phyloP scores from a whole-genome alignment of 2,113 vertebrate species.

The Dipodomys spectabilis region DNA sequence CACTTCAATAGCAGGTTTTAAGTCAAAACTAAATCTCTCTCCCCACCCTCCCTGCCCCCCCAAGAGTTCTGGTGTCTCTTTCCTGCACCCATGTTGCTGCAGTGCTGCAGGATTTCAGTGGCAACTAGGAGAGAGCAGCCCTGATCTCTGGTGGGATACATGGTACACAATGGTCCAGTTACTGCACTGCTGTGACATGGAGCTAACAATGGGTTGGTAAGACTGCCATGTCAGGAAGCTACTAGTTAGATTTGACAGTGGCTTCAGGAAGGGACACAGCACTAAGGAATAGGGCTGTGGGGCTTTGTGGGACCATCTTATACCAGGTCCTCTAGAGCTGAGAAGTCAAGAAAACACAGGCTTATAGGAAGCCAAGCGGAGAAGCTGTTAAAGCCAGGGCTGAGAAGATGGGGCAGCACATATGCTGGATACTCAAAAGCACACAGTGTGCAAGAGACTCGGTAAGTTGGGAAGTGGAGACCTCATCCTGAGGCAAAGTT shows the following conservation, averaged over 20 bases:
- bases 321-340: not conserved
- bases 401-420: not conserved
- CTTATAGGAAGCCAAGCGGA: not conserved
- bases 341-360: not conserved
- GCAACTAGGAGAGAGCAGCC: fast-evolving
- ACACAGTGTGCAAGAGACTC: not conserved
- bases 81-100: fast-evolving
- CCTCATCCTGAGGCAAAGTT: not conserved
- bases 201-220: not conserved
- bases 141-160: fast-evolving
- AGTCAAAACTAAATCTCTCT: not conserved
- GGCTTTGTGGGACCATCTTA: not conserved
- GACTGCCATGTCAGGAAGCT: not conserved
- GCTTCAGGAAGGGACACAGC: not conserved
- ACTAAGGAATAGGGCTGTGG: not conserved
- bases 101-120: fast-evolving
- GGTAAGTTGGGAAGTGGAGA: not conserved
- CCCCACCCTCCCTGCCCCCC: too few species aligned
- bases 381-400: not conserved
- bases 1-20: not conserved
- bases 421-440: not conserved
- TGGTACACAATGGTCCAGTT: fast-evolving
- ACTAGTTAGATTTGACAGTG: not conserved
- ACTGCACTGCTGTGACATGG: fast-evolving
- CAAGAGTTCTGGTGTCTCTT: fast-evolving